Conservation (phyloP, 2,113 vertebrate genomes). For the Candoia aspera region DNA sequence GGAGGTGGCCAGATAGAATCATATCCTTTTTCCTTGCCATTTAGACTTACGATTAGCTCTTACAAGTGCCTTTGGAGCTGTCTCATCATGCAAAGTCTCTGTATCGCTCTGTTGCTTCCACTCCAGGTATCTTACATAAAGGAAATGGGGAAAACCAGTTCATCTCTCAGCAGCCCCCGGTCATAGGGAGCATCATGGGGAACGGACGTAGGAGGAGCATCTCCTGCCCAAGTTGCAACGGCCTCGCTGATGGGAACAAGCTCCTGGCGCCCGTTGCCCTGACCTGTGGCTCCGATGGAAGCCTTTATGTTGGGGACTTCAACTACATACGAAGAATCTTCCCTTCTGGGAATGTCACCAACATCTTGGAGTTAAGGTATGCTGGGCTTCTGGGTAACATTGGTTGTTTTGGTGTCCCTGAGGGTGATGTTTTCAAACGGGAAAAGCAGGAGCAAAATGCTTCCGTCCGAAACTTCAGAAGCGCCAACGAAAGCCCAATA, state of each 20-base stretch:
- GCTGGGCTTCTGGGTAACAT: neutral
- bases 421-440: neutral
- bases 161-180: conserved; percentile 96
- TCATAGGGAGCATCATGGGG: conserved; percentile 97
- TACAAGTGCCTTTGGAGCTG: neutral
- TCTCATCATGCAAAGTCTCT: neutral
- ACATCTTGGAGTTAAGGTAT: conserved; percentile 95
- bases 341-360: conserved; percentile 96
- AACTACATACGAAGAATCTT: conserved; percentile 98
- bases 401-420: neutral
- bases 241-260: conserved; percentile 96
- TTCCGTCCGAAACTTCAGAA: neutral
- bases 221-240: conserved; percentile 98
- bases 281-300: conserved; percentile 91
- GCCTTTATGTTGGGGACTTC: conserved; percentile 97
- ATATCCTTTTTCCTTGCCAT: neutral
- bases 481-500: neutral
- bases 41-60: neutral
- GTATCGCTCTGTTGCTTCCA: neutral
- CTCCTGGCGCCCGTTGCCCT: conserved; percentile 94
- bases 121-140: conserved; percentile 94
- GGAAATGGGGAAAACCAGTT: conserved; percentile 97
- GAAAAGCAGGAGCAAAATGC: conserved; percentile 2
- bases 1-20: too few species aligned
- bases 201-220: conserved; percentile 94